These are phyloP conservation scores for Thalassarche chlororhynchos DNA, from an alignment of 2,113 vertebrate species.

Conservation along the genomic window DNA sequence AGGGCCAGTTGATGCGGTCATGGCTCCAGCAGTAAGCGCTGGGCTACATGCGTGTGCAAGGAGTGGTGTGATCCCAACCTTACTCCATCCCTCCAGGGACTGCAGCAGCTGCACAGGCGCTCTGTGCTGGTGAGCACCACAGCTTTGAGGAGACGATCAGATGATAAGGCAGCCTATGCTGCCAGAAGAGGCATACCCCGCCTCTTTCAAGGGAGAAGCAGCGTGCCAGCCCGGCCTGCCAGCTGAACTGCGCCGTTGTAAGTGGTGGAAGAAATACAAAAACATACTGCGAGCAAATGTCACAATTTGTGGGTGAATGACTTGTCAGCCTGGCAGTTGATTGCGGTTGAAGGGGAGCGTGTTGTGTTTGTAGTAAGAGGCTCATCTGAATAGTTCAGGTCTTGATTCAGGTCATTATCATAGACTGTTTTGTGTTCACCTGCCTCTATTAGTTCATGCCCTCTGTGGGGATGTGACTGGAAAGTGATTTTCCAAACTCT, in stretches of 20 bases:
- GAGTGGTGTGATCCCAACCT: neutral
- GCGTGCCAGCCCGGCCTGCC: neutral
- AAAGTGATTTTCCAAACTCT: neutral
- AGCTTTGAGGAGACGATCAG: neutral
- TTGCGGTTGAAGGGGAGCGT: neutral
- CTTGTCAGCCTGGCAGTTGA: neutral
- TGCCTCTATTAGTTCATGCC: neutral
- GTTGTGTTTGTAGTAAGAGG: neutral
- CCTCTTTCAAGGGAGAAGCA: neutral
- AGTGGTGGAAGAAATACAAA: neutral
- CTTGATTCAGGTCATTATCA: neutral
- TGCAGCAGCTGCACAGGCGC: neutral
- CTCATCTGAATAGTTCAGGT: neutral
- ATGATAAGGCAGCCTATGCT: neutral
- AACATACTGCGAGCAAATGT: neutral
- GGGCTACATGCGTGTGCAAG: neutral
- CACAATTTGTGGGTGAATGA: neutral
- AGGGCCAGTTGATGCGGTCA: neutral
- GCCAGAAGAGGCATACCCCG: neutral
- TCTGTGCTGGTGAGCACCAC: neutral
- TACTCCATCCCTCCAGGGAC: fast-evolving
- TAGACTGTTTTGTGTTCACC: neutral
- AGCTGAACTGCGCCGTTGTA: fast-evolving
- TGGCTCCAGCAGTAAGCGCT: neutral
- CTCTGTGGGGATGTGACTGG: neutral